These are phyloP conservation scores for Trachymyrmex cornetzi DNA, from an alignment of 1,140 invertebrate genomes.

Conservation along the genomic window DNA sequence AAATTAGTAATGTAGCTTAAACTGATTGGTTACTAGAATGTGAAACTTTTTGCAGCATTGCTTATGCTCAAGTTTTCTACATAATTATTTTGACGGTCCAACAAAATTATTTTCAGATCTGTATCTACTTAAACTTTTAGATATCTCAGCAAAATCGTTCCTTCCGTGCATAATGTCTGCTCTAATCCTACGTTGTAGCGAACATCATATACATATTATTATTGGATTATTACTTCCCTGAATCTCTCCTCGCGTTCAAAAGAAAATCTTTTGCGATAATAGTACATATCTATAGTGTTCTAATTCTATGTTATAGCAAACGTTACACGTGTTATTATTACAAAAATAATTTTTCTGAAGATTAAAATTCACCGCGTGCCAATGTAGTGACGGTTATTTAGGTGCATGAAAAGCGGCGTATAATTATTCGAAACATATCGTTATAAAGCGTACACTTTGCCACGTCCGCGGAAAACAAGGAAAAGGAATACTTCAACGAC, in stretches of 20 bases:
- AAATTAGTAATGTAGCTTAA: too few species aligned
- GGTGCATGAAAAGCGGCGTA: not conserved
- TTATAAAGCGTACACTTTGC: not conserved
- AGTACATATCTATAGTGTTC: not conserved
- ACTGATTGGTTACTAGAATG: too few species aligned
- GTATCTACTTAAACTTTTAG: too few species aligned
- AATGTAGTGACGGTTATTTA: not conserved
- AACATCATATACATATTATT: too few species aligned
- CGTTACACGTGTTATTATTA: not conserved
- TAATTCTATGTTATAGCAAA: not conserved
- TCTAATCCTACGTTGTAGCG: too few species aligned
- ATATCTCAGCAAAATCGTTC: too few species aligned
- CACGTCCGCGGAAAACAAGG: not conserved
- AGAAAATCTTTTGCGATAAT: not conserved
- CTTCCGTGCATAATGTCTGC: too few species aligned
- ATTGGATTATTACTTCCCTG: not conserved
- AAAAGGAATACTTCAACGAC: not conserved
- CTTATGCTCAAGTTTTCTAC: too few species aligned
- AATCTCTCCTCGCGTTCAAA: not conserved
- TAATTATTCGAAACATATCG: not conserved
- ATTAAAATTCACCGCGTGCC: not conserved
- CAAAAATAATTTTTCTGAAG: not conserved
- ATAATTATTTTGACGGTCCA: too few species aligned
- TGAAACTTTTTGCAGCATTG: too few species aligned
- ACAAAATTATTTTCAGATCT: too few species aligned